Evolutionary conservation across 2,797 vertebrate species (phyloP).

Genomic region (Enteromius trimaculatus): DNA sequence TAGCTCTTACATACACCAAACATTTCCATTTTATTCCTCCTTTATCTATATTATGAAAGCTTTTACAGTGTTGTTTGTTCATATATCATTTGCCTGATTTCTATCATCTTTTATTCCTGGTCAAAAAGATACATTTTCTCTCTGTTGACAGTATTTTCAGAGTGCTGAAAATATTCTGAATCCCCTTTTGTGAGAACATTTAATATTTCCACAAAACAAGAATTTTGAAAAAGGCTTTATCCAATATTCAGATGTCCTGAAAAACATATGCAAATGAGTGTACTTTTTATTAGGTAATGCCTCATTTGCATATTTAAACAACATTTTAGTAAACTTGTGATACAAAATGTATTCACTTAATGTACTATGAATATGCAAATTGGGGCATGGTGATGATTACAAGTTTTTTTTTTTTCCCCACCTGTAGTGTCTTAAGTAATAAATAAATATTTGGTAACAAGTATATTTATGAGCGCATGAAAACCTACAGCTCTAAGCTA

Average conservation of each 20-base stretch:
- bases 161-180: neutral
- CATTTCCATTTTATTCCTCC: neutral
- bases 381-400: neutral
- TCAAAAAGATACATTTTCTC: neutral
- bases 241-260: neutral
- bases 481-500: conserved; percentile 1
- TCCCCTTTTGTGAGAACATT: neutral
- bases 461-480: neutral
- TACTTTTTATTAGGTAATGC: neutral
- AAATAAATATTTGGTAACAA: neutral
- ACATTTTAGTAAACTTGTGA: neutral
- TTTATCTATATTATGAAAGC: neutral
- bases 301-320: conserved; percentile 8
- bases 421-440: neutral
- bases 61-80: neutral
- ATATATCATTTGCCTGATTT: neutral
- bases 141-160: neutral
- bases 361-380: neutral
- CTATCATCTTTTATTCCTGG: neutral
- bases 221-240: neutral
- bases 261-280: neutral
- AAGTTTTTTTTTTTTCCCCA: neutral
- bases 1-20: neutral
- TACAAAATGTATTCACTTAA: neutral
- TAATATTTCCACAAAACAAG: neutral